Evolutionary conservation across 1,140 invertebrate genomes (phyloP), one percentile per base, ranked within the genome.

Genomic region (Anoplolepis gracilipes): DNA sequence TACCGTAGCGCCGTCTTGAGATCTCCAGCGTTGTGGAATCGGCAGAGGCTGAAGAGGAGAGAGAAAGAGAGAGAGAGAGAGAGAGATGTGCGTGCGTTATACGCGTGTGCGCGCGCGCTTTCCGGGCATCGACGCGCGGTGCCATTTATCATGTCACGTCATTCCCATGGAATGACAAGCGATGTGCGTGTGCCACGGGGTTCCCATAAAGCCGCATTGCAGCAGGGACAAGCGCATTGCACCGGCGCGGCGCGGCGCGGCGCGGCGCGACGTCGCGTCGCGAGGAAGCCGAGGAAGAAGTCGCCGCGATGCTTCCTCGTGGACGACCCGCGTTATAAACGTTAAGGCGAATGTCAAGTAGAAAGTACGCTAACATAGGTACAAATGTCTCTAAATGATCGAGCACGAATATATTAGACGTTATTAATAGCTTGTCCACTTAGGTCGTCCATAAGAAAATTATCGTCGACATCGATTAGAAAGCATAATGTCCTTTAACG

Each of bases 101-200:
- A 22, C 46, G 13, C 46, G 16, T n/a, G 16, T 19, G 46, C 46
- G 62, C 28, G 77, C 42, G 28, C 84, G n/a, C n/a, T 46, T 42
- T 46, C 76, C 28, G 39, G 61, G 28, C 49, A 65, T 70, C 65
- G 70, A 46, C 25, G 59, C 59, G 39, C 65, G 25, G 55, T 46
- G 46, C 36, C 67, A 84, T 86, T 84, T 85, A 82, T 81, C 77
- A 85, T 85, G 84, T 85, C 84, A 62, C 77, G 64, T 85, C 65
- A 82, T 82, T 81, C 64, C 42, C 64, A 61, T 82, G 76, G 46
- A 78, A 81, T 81, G 84, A 79, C 73, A 70, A 59, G 84, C 72
- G 70, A 81, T 59, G 53, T 62, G 42, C 64, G 30, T 85, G 75
- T 85, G 75, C 53, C 84, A 42, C 8, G 28, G 64, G 64, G 42